Percentiles rank a stretch among this genome's conserved stretches.
Evolutionary conservation across 2,113 vertebrate species (phyloP).

Genomic region (Eurystomus gularis): DNA sequence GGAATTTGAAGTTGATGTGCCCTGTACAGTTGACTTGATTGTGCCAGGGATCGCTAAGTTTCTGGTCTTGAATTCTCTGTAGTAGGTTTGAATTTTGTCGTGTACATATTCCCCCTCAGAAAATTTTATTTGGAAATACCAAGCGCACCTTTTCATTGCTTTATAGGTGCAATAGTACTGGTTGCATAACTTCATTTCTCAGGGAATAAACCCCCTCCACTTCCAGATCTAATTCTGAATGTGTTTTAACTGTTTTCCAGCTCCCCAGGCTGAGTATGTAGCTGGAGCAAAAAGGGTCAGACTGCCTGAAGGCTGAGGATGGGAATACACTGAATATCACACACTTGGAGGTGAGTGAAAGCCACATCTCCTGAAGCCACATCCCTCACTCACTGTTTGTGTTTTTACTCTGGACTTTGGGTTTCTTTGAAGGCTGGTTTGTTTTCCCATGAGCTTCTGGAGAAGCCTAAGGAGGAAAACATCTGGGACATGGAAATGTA

Average conservation of each 20-base stretch:
- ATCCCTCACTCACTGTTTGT: background rate
- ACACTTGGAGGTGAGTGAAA: background rate
- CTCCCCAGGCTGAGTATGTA: rapidly evolving
- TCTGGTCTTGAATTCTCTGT: background rate
- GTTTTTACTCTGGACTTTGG: background rate
- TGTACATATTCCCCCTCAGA: too few relatives aligned
- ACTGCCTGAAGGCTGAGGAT: background rate
- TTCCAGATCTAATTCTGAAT: background rate
- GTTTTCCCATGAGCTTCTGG: background rate
- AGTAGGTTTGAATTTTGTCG: background rate
- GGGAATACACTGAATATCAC: rapidly evolving
- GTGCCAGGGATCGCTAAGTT: background rate
- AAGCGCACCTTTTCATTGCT: background rate
- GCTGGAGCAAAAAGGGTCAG: background rate
- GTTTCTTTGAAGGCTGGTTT: background rate
- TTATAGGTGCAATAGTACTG: background rate
- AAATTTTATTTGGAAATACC: rapidly evolving
- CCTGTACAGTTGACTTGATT: background rate
- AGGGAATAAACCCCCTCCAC: rapidly evolving
- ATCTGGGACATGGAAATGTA: background rate
- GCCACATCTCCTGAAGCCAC: background rate
- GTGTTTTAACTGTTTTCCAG: background rate
- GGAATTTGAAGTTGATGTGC: background rate
- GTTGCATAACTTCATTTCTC: rapidly evolving
- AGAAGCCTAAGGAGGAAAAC: background rate